Evolutionary conservation across 2,888 invertebrate genomes (phyloP).

Genomic region (Rhamnusium bicolor): DNA sequence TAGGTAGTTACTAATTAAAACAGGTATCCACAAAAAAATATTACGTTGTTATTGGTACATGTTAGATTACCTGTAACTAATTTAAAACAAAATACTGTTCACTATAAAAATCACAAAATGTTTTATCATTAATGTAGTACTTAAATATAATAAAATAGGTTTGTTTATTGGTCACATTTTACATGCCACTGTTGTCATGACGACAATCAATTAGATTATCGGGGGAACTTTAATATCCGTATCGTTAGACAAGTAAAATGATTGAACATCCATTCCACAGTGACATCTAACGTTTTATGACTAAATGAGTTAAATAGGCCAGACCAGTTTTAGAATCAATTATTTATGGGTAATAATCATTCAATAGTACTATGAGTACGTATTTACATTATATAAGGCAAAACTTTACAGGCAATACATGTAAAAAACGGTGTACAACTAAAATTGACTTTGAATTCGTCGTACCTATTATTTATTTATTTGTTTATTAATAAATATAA

Average conservation of each 20-base stretch:
- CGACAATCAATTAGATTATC: slow-evolving; percentile 57
- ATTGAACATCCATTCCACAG: slow-evolving; percentile 16
- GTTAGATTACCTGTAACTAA: neutral
- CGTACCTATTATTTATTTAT: too few species aligned
- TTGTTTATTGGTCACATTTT: slow-evolving; percentile 64
- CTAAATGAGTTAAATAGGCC: slow-evolving; percentile 31
- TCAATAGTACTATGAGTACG: neutral
- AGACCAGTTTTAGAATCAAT: slow-evolving; percentile 4
- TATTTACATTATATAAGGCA: too few species aligned
- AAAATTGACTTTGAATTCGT: too few species aligned
- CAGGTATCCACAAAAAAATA: neutral
- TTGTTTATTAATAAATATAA: too few species aligned
- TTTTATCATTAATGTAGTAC: slow-evolving; percentile 62
- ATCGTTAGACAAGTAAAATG: slow-evolving; percentile 30
- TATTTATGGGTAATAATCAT: slow-evolving; percentile 12
- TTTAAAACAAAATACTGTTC: slow-evolving; percentile 4
- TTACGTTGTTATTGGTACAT: neutral
- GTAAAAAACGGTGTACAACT: too few species aligned
- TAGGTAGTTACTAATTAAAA: neutral
- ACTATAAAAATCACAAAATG: slow-evolving; percentile 52
- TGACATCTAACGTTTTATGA: slow-evolving; percentile 35
- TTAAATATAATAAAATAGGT: slow-evolving; percentile 58
- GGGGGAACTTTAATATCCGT: slow-evolving; percentile 27
- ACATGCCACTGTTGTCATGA: slow-evolving; percentile 61
- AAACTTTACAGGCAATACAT: too few species aligned